These are phyloP conservation scores for Xanthorhoe designata DNA, from an alignment of 2,888 invertebrate genomes.

Conservation along the genomic window DNA sequence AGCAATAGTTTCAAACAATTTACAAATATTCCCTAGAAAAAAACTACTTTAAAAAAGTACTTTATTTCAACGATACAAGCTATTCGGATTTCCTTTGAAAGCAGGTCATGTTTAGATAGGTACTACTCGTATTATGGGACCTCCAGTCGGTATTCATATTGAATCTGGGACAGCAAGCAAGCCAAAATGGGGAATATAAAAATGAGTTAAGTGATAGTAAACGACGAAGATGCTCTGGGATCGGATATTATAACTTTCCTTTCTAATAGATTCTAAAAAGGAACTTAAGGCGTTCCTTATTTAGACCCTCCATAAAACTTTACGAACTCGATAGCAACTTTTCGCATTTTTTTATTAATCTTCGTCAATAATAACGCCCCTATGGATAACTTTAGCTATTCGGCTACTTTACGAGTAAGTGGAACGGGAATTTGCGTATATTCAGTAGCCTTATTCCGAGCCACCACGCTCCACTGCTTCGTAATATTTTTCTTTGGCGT, in stretches of 20 bases:
- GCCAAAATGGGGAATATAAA: constrained; percentile 77
- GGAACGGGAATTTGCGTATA: constrained; percentile 10
- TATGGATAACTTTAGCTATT: constrained; percentile 26
- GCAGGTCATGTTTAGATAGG: constrained; percentile 62
- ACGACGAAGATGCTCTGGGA: constrained; percentile 61
- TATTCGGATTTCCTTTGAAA: constrained; percentile 54
- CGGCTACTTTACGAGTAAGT: constrained; percentile 16
- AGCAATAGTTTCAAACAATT: too few relatives aligned
- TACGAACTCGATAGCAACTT: constrained; percentile 44
- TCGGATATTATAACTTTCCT: constrained; percentile 68
- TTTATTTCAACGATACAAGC: background rate
- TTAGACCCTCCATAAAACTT: constrained; percentile 59
- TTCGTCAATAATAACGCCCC: constrained; percentile 33
- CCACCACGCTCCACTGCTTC: background rate
- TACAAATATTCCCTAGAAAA: too few relatives aligned
- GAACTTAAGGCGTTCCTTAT: constrained; percentile 54
- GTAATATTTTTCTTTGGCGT: constrained; percentile 11
- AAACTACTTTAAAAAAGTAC: background rate
- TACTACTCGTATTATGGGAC: constrained; percentile 69
- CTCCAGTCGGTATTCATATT: constrained; percentile 73
- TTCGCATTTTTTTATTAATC: constrained; percentile 40
- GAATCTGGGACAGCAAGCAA: constrained; percentile 72
- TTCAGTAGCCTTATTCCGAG: constrained; percentile 4
- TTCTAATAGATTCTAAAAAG: constrained; percentile 70
- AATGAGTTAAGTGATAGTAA: constrained; percentile 82